Percentiles rank a stretch among this genome's conserved stretches.
Evolutionary conservation across 2,797 vertebrate species (phyloP).

Genomic region (Silurus lanzhouensis): DNA sequence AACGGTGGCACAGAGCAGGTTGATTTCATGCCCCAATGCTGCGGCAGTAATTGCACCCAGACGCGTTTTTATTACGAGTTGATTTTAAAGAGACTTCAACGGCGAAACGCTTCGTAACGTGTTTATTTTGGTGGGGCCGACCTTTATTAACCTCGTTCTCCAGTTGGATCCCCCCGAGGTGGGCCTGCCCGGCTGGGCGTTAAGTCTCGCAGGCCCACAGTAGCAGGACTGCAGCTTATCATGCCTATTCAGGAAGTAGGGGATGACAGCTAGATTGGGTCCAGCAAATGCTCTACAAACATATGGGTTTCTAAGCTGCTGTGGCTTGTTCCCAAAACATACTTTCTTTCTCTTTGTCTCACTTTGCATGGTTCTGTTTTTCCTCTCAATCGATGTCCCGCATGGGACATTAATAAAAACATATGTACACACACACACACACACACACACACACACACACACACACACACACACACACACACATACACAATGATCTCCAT

Average conservation of each 20-base stretch:
- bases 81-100: conserved; percentile 96
- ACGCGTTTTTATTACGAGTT: conserved; percentile 91
- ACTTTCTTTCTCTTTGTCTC: conserved; percentile 50
- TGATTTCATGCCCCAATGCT: conserved; percentile 95
- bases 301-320: conserved; percentile 59
- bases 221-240: conserved; percentile 80
- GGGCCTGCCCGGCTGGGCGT: conserved; percentile 75
- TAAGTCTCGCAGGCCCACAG: conserved; percentile 81
- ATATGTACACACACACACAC: neutral
- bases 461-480: neutral
- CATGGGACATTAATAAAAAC: conserved; percentile 2
- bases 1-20: conserved; percentile 81
- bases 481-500: conserved; percentile 7
- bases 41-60: conserved; percentile 95
- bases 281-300: conserved; percentile 57
- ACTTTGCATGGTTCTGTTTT: conserved; percentile 46
- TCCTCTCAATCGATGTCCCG: conserved; percentile 29
- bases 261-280: conserved; percentile 85
- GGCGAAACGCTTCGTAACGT: conserved; percentile 94
- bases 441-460: neutral
- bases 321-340: conserved; percentile 47
- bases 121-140: conserved; percentile 95
- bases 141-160: conserved; percentile 98
- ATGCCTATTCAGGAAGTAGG: conserved; percentile 76
- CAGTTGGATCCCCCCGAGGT: conserved; percentile 85